Percentiles rank a stretch among this genome's conserved stretches.
Evolutionary conservation across 2,113 vertebrate genomes (phyloP).

Genomic region (Variabilichromis moorii): DNA sequence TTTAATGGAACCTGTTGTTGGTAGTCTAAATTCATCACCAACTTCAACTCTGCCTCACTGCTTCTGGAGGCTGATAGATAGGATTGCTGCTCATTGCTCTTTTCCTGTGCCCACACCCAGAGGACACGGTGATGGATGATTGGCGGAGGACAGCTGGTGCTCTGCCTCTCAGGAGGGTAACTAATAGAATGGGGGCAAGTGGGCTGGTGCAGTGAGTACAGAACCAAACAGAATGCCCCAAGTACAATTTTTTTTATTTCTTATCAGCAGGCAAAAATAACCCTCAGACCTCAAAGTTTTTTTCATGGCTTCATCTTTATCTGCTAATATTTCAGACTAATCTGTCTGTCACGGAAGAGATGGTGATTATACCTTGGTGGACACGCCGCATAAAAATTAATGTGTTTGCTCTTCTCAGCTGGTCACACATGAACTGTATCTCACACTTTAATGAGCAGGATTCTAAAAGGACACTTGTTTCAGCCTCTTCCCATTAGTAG

Average conservation of each 20-base stretch:
- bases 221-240: background rate
- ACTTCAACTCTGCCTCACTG: background rate
- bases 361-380: background rate
- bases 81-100: constrained; percentile 29
- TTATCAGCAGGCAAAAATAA: constrained; percentile 5
- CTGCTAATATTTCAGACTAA: background rate
- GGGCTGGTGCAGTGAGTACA: background rate
- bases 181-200: constrained; percentile 33
- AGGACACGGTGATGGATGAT: constrained; percentile 47
- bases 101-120: constrained; percentile 14
- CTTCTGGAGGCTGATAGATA: constrained; percentile 23
- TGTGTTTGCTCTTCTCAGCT: background rate
- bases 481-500: background rate
- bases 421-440: background rate
- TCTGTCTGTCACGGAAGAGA: background rate
- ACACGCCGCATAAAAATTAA: background rate
- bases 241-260: background rate
- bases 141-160: constrained; percentile 36
- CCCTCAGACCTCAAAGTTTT: background rate
- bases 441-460: background rate
- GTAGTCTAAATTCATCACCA: constrained; percentile 20
- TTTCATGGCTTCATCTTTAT: background rate
- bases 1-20: constrained; percentile 25
- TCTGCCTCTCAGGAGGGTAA: constrained; percentile 28
- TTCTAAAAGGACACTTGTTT: background rate